These are phyloP conservation scores for Drosophila biarmipes DNA, from an alignment of 1,140 invertebrate genomes.

Conservation along the genomic window DNA sequence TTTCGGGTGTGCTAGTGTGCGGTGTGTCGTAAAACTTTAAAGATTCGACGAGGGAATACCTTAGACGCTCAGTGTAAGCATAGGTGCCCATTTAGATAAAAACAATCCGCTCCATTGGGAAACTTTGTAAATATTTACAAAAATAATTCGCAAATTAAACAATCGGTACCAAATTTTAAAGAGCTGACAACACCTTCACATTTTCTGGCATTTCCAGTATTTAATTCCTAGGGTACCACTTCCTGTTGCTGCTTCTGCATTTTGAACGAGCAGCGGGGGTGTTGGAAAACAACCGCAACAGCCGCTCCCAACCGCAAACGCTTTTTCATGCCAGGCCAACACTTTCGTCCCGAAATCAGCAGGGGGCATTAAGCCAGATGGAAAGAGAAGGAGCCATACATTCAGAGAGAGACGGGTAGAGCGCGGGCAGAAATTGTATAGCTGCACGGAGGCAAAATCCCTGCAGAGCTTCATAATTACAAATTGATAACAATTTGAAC, in stretches of 20 bases:
- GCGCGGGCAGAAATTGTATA: background rate
- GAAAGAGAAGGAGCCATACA: background rate
- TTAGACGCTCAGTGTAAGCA: background rate
- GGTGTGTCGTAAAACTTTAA: background rate
- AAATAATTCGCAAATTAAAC: too few species aligned
- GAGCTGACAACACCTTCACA: too few species aligned
- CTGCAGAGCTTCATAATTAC: conserved; percentile 56
- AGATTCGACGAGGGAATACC: background rate
- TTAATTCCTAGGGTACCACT: conserved; percentile 8
- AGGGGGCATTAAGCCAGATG: background rate
- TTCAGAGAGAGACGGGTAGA: background rate
- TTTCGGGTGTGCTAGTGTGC: background rate
- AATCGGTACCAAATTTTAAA: too few species aligned
- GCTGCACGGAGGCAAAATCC: conserved; percentile 11
- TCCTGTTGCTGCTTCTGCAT: conserved; percentile 35
- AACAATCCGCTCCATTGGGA: too few species aligned
- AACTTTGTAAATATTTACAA: too few species aligned
- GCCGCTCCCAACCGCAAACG: conserved; percentile 57
- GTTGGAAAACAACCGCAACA: conserved; percentile 51
- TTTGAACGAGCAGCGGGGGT: conserved; percentile 21
- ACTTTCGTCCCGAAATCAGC: conserved; percentile 36
- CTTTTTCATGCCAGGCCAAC: conserved; percentile 53
- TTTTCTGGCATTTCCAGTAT: background rate
- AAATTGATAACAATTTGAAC: conserved; percentile 78
- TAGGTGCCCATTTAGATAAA: background rate